phyloP scores from a whole-genome alignment of 1,140 invertebrate genomes.

The Archivesica marissinica region DNA sequence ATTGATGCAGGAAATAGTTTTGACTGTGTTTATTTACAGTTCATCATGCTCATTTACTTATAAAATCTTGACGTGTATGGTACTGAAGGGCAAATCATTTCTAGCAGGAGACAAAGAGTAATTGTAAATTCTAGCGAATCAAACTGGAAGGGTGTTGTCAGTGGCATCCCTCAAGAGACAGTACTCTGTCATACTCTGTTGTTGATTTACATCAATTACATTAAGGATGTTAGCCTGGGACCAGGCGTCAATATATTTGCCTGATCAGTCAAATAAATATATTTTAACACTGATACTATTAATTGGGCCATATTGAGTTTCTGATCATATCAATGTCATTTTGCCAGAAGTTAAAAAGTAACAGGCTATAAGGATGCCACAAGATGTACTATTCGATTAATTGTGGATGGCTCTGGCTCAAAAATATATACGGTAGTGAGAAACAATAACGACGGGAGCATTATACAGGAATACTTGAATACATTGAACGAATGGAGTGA shows the following conservation, averaged over 20 bases:
- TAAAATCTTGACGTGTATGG: constrained; percentile 19
- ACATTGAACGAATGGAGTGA: not conserved
- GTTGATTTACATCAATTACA: constrained; percentile 31
- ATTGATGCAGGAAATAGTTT: constrained; percentile 8
- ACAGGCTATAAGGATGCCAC: too few species aligned
- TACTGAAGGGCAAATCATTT: constrained; percentile 26
- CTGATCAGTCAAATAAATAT: too few species aligned
- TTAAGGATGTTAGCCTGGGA: too few species aligned
- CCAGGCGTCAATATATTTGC: too few species aligned
- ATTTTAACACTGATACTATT: too few species aligned
- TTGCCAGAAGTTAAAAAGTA: too few species aligned
- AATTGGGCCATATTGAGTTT: too few species aligned
- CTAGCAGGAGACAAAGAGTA: not conserved
- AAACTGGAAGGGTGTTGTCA: constrained; percentile 9
- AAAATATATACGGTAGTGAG: not conserved
- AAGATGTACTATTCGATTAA: not conserved
- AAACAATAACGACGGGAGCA: not conserved
- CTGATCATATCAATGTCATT: too few species aligned
- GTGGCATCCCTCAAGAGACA: constrained; percentile 34
- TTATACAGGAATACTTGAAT: not conserved
- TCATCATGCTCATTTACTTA: not conserved
- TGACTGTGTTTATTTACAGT: constrained; percentile 30
- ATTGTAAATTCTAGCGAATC: not conserved
- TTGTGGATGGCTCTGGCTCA: constrained; percentile 33
- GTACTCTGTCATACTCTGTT: constrained; percentile 28